phyloP scores from a whole-genome alignment of 2,797 vertebrate genomes.

The Aeoliscus strigatus region DNA sequence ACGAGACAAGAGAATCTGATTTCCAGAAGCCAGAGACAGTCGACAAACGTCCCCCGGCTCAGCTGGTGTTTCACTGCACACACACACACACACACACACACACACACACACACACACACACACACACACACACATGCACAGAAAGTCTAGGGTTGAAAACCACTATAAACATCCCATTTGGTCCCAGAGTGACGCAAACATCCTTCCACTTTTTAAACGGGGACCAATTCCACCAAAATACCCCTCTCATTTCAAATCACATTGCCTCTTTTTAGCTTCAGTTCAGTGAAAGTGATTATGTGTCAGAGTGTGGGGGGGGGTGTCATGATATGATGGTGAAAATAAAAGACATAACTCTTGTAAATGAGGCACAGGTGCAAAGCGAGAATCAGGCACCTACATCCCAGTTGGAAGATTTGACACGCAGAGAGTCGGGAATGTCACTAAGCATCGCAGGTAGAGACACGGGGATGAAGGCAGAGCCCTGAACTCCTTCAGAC shows the following conservation, averaged over 20 bases:
- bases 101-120: too few species aligned
- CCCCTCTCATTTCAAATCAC: constrained; percentile 35
- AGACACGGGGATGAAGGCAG: constrained; percentile 24
- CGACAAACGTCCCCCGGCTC: too few species aligned
- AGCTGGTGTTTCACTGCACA: too few species aligned
- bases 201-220: too few species aligned
- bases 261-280: constrained; percentile 38
- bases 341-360: constrained; percentile 19
- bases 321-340: constrained; percentile 57
- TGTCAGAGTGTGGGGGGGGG: constrained; percentile 47
- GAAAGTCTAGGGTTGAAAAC: too few species aligned
- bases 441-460: constrained; percentile 2
- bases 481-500: constrained; percentile 32
- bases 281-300: constrained; percentile 63
- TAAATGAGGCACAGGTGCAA: constrained; percentile 52
- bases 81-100: too few species aligned
- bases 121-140: too few species aligned
- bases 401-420: constrained; percentile 12
- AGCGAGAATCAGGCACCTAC: constrained; percentile 12
- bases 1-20: not conserved
- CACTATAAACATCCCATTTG: too few species aligned
- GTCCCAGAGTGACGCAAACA: too few species aligned
- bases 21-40: not conserved
- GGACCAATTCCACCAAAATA: constrained; percentile 27
- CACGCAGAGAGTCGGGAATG: constrained; percentile 11